Conservation (phyloP, 92 coral and sea anemone genomes). For the Umimayanthus chanpuru region DNA sequence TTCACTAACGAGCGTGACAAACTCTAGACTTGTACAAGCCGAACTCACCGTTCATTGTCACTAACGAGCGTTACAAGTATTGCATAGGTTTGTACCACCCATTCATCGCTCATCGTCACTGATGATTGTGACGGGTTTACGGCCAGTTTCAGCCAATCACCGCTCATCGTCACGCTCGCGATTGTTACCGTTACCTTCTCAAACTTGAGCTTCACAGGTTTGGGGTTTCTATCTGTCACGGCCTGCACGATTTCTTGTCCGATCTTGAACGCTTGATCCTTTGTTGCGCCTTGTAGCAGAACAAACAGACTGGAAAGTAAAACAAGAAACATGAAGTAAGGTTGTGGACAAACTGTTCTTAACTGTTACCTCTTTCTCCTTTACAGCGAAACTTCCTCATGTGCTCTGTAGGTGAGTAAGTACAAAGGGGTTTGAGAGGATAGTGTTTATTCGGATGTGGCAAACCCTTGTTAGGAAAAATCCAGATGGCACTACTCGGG, state of each 20-base stretch:
- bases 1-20: not conserved
- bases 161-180: not conserved
- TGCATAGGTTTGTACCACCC: no score
- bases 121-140: no score
- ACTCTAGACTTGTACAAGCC: no score
- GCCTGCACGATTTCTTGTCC: conserved; percentile 89
- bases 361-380: no score
- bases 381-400: conserved; percentile 34
- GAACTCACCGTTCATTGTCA: no score
- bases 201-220: conserved; percentile 96
- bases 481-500: not conserved
- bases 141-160: not conserved
- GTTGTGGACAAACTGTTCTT: not conserved
- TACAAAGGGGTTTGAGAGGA: no score
- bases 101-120: not conserved
- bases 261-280: conserved; percentile 85
- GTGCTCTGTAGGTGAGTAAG: no score
- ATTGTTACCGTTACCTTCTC: conserved; percentile 69
- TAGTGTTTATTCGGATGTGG: no score
- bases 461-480: not conserved
- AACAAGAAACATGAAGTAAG: not conserved
- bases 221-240: conserved; percentile 84
- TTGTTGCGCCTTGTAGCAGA: conserved; percentile 86
- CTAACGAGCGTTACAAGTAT: no score
- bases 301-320: conserved; percentile 77